Evolutionary conservation across 2,888 invertebrate species (phyloP), one percentile per base, ranked within the genome.

Genomic region (Cerceris rybyensis): DNA sequence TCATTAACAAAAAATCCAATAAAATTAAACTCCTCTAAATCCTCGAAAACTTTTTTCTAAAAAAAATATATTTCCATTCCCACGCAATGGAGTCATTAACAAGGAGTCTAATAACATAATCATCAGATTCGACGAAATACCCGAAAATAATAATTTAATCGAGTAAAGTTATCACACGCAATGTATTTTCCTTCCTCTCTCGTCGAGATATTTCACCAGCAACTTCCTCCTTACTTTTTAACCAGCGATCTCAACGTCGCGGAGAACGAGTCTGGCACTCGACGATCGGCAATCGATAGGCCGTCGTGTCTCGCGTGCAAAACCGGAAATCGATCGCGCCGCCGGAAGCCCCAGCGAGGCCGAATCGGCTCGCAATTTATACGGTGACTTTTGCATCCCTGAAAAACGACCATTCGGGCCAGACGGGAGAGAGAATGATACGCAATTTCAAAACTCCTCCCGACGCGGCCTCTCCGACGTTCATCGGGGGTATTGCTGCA

Each of bases 391-490:
- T 14, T 1, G 55, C 58, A 54, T 46, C 50, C 59, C 16, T 68
- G 76, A 50, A 64, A 76, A 77, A 46, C 55, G 55, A 55, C 60
- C 65, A 54, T n/a, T n/a, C n/a, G 50, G 13, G 46, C 8, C 9
- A 46, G 46, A 46, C 9, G 46, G 46, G 50, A n/a, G n/a, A n/a
- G 50, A 50, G 50, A 50, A 6, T 7, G 50, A 13, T 14, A 39
- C 59, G 76, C 76, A 76, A 76, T 76, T 76, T 76, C 63, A 59
- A 63, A 54, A 64, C 49, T 16, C 49, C 61, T 49, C 28, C 28
- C 28, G 28, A 43, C 58, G 9, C 8, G 11, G 43, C n/a, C 46
- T 16, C 16, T 17, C 43, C 55, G 52, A 58, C 52, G 42, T 28
- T 67, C 76, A 59, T 63, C 76, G 13, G 11, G 28, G 28, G 28